Base-by-base conservation (phyloP, 2,797 vertebrate genomes). In the Myioborus melanocephalus region DNA sequence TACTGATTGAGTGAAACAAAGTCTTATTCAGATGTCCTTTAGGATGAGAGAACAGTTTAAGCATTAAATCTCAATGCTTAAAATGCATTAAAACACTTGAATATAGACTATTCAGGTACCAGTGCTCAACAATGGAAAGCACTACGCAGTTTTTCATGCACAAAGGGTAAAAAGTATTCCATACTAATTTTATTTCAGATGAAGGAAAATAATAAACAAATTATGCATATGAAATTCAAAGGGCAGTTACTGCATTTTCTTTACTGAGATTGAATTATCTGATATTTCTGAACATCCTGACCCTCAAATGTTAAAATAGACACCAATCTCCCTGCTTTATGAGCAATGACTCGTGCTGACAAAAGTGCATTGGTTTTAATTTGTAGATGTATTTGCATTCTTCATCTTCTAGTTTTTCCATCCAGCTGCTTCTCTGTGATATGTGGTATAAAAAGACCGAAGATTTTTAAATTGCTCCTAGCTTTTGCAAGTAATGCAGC, bases 141-240 rank as follows among this genome's bases (percentile, higher is more conserved):
- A 26, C 46, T 85, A 60, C 15, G 28, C 22, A 32, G 23, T 70
- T 78, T 90, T 89, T 59, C 8, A 19, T 69, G 37, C 3, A 37
- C 14, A 64, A 71, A 69, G 47, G 39, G 14, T 57, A 91, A 71
- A 92, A 95, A 34, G 3, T 64, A 75, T 47, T 71, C 26, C 63
- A 61, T 68, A 63, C 19, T 89, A 72, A 87, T 92, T 93, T 81
- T 57, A 68, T 91, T 92, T 86, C 35, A 47, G 8, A 27, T 56
- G 61, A 83, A 89, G 44, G n/a, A 86, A 95, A 91, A 94, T 39
- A 89, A 73, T 66, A 81, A 84, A 90, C 43, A 89, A 86, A 71
- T 78, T 60, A 63, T 43, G 46, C 24, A 61, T 55, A 35, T 68
- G 46, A 77, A 85, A 92, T 91, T 34, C 68, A 64, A 83, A 68